Evolutionary conservation across 2,797 vertebrate genomes (phyloP), one percentile per base, ranked within the genome.

Genomic region (Pelobates cultripes): DNA sequence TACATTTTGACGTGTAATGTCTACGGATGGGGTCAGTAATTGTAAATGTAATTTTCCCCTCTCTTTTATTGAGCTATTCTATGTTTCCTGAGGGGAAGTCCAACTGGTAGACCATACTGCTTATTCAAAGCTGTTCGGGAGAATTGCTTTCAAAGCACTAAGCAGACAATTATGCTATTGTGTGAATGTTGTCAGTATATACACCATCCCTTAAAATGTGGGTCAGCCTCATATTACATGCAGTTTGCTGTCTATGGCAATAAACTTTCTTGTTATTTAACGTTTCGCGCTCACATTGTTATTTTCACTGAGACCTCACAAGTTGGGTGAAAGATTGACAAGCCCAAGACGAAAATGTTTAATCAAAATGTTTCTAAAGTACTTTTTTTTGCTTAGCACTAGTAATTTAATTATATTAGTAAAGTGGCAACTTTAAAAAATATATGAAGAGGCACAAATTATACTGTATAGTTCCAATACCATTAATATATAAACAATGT

Each of bases 81-180:
- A 3, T 51, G 43, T 47, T 66, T 17, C 55, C 74, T 66, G 28
- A 76, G 44, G 45, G 5, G 44, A 47, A 64, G 43, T 7, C 28
- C 74, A 66, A 76, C 43, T 66, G 61, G 6, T 67, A 40, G n/a
- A 76, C 28, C 60, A 66, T 76, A 61, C 61, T 66, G 74, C 5
- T 53, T n/a, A 41, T 28, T 68, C 45, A 77, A 64, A 77, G 7
- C n/a, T n/a, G 45, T 55, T 77, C 28, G 7, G 67, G 44, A 42
- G 64, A 77, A 67, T 68, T 77, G 64, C 45, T 53, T 60, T 43
- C 17, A 76, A 67, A 66, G 9, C 43, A 76, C 28, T 76, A 55
- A 69, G 47, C 8, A 53, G 28, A 9, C 43, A 41, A 51, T 14
- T 41, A 77, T 69, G 55, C 10, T 55, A 55, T 77, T 53, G 66